These are phyloP conservation scores for Coremacera marginata DNA, from an alignment of 2,888 invertebrate species.

Conservation along the genomic window DNA sequence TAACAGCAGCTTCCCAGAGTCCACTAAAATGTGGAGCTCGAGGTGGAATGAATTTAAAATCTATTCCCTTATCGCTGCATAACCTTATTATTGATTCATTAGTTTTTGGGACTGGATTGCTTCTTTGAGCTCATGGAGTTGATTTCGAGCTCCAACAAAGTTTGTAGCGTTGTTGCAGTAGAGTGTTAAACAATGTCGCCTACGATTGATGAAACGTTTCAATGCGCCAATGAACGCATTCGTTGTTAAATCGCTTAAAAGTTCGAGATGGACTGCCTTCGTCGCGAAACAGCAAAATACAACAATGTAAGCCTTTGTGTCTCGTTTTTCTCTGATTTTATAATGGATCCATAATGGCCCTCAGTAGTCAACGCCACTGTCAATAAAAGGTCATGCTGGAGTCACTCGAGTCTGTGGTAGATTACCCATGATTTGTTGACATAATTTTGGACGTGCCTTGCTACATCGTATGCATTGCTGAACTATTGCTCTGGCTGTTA, in stretches of 20 bases:
- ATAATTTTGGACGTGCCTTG: no score
- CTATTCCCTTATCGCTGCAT: no score
- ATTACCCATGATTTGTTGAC: neutral
- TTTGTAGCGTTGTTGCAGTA: no score
- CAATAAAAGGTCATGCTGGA: neutral
- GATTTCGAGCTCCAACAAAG: no score
- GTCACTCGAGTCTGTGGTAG: neutral
- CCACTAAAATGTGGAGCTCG: no score
- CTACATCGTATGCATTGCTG: neutral
- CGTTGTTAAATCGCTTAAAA: no score
- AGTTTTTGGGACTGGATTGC: neutral
- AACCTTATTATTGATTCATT: neutral
- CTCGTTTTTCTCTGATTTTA: no score
- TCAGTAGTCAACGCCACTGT: neutral
- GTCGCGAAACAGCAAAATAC: neutral
- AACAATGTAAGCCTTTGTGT: no score
- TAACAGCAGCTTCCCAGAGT: no score
- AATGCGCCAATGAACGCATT: conserved; percentile 1
- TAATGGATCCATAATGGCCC: no score
- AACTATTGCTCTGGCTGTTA: neutral
- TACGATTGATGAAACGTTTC: neutral
- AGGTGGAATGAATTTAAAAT: no score
- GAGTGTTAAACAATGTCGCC: neutral
- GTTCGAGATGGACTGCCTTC: no score
- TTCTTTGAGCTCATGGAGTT: neutral